Evolutionary conservation across 2,113 vertebrate species (phyloP).

Genomic region (Amblyopsis rosae): DNA sequence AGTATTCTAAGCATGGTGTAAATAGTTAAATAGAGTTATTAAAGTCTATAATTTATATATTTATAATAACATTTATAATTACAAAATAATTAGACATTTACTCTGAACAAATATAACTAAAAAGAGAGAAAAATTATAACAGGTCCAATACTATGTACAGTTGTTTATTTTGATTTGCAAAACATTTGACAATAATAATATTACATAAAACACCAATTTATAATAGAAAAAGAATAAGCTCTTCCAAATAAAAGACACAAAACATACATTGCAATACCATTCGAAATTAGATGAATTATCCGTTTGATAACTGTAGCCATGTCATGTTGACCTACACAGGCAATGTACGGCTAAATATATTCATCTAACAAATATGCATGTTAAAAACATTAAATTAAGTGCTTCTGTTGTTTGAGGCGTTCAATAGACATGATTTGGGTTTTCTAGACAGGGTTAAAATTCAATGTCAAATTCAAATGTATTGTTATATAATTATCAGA

Average conservation of each 20-base stretch:
- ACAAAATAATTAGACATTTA: not conserved
- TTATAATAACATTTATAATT: no score
- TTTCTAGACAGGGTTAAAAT: slow-evolving; percentile 52
- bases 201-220: slow-evolving; percentile 79
- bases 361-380: slow-evolving; percentile 54
- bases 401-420: slow-evolving; percentile 69
- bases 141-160: slow-evolving; percentile 67
- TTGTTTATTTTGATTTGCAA: slow-evolving; percentile 82
- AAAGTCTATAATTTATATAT: no score
- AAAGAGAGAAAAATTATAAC: slow-evolving; percentile 18
- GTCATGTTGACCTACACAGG: slow-evolving; percentile 66
- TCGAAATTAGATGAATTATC: slow-evolving; percentile 65
- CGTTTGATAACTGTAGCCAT: slow-evolving; percentile 64
- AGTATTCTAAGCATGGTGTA: no score
- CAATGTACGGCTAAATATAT: slow-evolving; percentile 63
- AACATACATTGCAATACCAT: slow-evolving; percentile 68
- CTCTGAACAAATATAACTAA: not conserved
- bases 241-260: slow-evolving; percentile 58
- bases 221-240: slow-evolving; percentile 66
- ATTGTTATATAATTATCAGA: slow-evolving; percentile 18
- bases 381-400: slow-evolving; percentile 63
- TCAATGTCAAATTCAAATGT: slow-evolving; percentile 48
- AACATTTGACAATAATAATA: slow-evolving; percentile 79
- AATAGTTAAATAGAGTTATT: no score
- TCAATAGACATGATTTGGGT: slow-evolving; percentile 53